These are phyloP conservation scores for Gobiocypris rarus DNA, from an alignment of 2,113 vertebrate species.

Conservation along the genomic window DNA sequence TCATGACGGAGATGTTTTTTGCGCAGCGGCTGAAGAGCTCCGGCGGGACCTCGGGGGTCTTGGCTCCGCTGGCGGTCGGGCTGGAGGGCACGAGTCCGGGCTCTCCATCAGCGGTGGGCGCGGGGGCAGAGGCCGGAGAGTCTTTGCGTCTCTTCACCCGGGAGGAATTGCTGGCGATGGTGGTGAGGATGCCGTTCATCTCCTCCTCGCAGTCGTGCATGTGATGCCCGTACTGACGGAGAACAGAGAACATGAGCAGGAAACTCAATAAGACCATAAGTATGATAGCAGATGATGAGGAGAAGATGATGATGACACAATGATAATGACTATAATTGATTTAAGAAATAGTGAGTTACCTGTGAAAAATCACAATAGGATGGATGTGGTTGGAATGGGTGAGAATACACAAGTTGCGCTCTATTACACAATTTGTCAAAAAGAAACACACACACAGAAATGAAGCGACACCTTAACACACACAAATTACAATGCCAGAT, in stretches of 20 bases:
- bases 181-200: slow-evolving; percentile 81
- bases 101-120: neutral
- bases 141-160: slow-evolving; percentile 48
- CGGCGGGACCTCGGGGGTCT: slow-evolving; percentile 44
- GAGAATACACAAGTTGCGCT: too few species aligned
- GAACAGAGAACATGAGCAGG: neutral
- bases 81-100: slow-evolving; percentile 47
- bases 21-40: slow-evolving; percentile 68
- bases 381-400: too few species aligned
- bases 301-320: too few species aligned
- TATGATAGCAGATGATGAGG: neutral
- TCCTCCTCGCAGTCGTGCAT: slow-evolving; percentile 78
- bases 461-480: too few species aligned
- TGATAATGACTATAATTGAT: too few species aligned
- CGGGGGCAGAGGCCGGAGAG: slow-evolving; percentile 51
- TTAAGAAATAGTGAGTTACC: too few species aligned
- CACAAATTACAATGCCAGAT: too few species aligned
- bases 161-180: slow-evolving; percentile 73
- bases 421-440: too few species aligned
- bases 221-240: slow-evolving; percentile 71
- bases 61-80: slow-evolving; percentile 63
- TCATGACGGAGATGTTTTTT: slow-evolving; percentile 69
- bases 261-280: neutral
- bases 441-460: too few species aligned
- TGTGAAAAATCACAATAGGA: too few species aligned